These are phyloP conservation scores for Cyclura pinguis DNA, from an alignment of 2,797 vertebrate genomes.

Conservation along the genomic window DNA sequence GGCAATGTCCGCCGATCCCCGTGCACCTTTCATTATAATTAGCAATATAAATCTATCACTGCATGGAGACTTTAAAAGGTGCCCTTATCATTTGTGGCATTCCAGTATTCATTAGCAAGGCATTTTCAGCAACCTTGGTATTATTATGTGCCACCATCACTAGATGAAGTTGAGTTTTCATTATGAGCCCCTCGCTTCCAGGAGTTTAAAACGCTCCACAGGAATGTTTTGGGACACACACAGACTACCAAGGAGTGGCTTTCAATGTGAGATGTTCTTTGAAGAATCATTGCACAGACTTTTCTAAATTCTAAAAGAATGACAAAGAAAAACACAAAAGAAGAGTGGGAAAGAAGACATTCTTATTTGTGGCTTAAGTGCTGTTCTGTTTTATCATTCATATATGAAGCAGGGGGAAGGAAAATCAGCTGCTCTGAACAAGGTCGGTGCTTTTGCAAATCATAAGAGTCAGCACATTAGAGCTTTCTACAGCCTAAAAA, in stretches of 20 bases:
- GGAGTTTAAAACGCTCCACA: constrained; percentile 30
- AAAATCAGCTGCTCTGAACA: constrained; percentile 7
- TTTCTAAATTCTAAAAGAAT: constrained; percentile 46
- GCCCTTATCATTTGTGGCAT: constrained; percentile 60
- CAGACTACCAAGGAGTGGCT: neutral
- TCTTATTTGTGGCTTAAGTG: neutral
- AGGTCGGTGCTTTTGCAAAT: neutral
- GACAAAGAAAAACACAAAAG: neutral
- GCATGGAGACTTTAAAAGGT: constrained; percentile 55
- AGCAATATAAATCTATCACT: constrained; percentile 69
- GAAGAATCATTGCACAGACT: neutral
- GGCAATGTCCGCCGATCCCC: constrained; percentile 54
- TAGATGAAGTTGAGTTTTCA: constrained; percentile 48
- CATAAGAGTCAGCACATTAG: neutral
- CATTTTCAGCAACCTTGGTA: constrained; percentile 47
- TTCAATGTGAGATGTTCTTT: constrained; percentile 11
- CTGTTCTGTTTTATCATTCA: neutral
- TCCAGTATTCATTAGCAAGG: constrained; percentile 65
- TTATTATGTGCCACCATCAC: constrained; percentile 48
- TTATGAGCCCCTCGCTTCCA: constrained; percentile 34
- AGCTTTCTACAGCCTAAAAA: constrained; percentile 5
- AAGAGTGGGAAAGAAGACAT: neutral
- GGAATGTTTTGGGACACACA: constrained; percentile 39
- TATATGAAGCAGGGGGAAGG: neutral
- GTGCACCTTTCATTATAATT: constrained; percentile 66